Evolutionary conservation across 2,113 vertebrate species (phyloP), one percentile per base, ranked within the genome.

Genomic region (Narcine bancroftii): DNA sequence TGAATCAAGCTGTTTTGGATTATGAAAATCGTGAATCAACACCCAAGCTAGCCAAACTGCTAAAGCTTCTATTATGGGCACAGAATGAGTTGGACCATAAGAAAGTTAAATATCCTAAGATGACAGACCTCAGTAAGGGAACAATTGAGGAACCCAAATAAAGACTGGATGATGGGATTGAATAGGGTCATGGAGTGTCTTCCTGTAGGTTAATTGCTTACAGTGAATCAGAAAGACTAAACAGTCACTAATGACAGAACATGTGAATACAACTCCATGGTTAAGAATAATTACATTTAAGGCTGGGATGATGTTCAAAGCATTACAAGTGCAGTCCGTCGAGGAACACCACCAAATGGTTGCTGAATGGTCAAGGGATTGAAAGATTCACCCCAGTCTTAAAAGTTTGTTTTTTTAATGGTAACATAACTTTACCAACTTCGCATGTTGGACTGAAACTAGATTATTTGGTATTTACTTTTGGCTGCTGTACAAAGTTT

Each of bases 41-140:
- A 47, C 98, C 98, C 83, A 99, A 99, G 95, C 95, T 99, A 95
- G 98, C 98, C 92, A 99, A 99, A 94, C 97, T 99, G 93, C 96
- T 99, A 94, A 99, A 99, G 94, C 96, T 99, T 63, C 97, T 99
- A 94, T 96, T 99, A 93, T 99, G 99, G 98, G 99, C 98, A 96
- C 99, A 99, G 95, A 99, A 99, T 89, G 99, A 99, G 97, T 96
- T 99, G 93, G 99, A 99, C 95, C 99, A 99, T 96, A 99, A 99
- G 97, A 99, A 99, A 95, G 98, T 99, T 93, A 99, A 99, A 96
- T 99, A 99, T 93, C 98, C 98, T 93, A 99, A 99, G 97, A 99
- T 99, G 99, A 99, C 98, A 94, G 99, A 99, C 96, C 98, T 99
- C 95, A 99, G 98, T 97, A 99, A 99, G 96, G 98, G 98, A 92